Conservation (phyloP, 2,888 invertebrate species). For the Notodonta dromedarius region DNA sequence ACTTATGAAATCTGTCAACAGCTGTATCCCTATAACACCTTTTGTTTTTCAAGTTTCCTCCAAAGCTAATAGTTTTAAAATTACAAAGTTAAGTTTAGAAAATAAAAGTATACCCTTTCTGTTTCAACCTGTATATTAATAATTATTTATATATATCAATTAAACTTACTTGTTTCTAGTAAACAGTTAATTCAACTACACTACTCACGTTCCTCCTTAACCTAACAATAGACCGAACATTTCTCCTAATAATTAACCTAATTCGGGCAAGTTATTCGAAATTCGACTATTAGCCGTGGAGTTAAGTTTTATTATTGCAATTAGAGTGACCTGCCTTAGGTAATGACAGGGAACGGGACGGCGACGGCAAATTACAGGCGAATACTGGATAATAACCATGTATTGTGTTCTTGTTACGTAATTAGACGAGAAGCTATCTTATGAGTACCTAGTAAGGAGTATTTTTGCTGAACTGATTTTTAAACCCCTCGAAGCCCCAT, state of each 20-base stretch:
- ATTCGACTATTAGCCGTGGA: slow-evolving; percentile 30
- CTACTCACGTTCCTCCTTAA: slow-evolving; percentile 1
- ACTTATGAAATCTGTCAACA: too few species aligned
- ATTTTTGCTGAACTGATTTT: not conserved
- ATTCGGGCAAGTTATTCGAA: slow-evolving; percentile 29
- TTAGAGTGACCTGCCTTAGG: slow-evolving; percentile 1
- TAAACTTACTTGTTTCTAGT: not conserved
- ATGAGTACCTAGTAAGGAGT: not conserved
- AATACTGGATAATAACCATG: slow-evolving; percentile 1
- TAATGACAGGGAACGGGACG: slow-evolving; percentile 5
- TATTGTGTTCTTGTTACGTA: slow-evolving; percentile 4
- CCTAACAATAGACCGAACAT: slow-evolving; percentile 13
- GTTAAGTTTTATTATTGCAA: slow-evolving; percentile 6
- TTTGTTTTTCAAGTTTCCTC: too few species aligned
- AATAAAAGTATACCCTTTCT: too few species aligned
- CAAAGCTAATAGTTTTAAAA: too few species aligned
- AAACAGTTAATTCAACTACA: slow-evolving; percentile 1
- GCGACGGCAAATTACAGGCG: slow-evolving; percentile 6
- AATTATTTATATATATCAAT: not conserved
- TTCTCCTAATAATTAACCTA: slow-evolving; percentile 35
- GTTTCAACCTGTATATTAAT: too few species aligned
- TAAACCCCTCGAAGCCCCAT: too few species aligned
- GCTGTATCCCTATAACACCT: too few species aligned
- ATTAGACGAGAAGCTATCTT: not conserved
- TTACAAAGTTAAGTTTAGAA: too few species aligned